A percentile compares a stretch with the other conserved stretches of the same genome.
Evolutionary conservation across 2,113 vertebrate genomes (phyloP).

Genomic region (Hemicordylus capensis): DNA sequence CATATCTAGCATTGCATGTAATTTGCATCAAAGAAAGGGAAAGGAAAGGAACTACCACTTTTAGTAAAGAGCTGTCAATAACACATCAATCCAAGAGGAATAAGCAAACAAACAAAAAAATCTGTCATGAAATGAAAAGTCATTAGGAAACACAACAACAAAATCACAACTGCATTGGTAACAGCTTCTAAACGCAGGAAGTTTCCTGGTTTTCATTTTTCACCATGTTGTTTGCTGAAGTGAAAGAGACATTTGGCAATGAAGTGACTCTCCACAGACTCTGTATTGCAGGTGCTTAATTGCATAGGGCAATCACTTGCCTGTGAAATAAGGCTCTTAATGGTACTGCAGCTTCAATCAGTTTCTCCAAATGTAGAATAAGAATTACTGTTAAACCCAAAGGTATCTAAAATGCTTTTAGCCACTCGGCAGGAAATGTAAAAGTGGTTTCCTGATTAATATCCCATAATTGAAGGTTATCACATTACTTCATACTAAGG

Average conservation of each 20-base stretch:
- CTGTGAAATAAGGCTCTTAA: conserved; percentile 33
- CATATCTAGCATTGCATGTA: neutral
- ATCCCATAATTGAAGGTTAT: conserved; percentile 32
- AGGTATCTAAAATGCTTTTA: conserved; percentile 33
- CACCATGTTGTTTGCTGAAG: neutral
- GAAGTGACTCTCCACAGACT: conserved; percentile 2
- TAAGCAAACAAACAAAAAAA: neutral
- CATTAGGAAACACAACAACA: neutral
- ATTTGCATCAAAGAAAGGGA: neutral
- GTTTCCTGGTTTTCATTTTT: conserved; percentile 1
- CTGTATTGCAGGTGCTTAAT: conserved; percentile 40
- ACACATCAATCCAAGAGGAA: conserved; percentile 11
- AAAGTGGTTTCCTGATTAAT: conserved; percentile 38
- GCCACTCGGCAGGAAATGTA: conserved; percentile 6
- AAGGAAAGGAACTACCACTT: neutral
- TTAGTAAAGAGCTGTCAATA: conserved; percentile 8
- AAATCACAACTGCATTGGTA: neutral
- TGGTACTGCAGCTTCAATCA: conserved; percentile 7
- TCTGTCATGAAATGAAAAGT: conserved; percentile 4
- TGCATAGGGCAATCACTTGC: conserved; percentile 21
- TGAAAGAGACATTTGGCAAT: conserved; percentile 5
- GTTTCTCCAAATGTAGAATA: conserved; percentile 28
- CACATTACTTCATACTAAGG: neutral
- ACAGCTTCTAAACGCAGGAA: neutral
- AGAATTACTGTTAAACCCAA: conserved; percentile 37